Percentiles rank a stretch among this genome's conserved stretches.
phyloP scores from a whole-genome alignment of 2,797 vertebrate genomes.

The Tamandua tetradactyla region DNA sequence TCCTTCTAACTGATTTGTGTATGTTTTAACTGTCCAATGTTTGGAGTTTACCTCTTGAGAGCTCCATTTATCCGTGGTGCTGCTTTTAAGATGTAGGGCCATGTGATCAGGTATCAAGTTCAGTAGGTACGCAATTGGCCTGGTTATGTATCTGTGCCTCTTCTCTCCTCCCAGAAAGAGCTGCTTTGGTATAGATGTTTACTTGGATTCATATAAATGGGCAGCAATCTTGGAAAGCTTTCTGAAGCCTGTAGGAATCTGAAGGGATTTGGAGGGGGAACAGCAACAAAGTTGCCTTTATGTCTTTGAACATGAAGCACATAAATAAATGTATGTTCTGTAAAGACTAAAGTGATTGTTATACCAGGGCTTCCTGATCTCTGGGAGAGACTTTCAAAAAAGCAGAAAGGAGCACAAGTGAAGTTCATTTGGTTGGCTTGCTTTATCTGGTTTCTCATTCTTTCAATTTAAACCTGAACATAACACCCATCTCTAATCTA shows the following conservation, averaged over 20 bases:
- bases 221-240: conserved; percentile 71
- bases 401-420: conserved; percentile 67
- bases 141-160: conserved; percentile 61
- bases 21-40: rapidly evolving
- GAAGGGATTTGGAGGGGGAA: conserved; percentile 39
- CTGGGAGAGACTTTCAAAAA: conserved; percentile 57
- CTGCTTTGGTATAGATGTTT: conserved; percentile 78
- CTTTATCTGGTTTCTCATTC: conserved; percentile 70
- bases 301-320: conserved; percentile 70
- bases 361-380: conserved; percentile 80
- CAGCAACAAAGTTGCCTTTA: conserved; percentile 64
- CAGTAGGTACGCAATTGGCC: background rate
- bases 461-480: conserved; percentile 65
- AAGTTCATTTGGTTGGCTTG: conserved; percentile 66
- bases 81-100: conserved; percentile 12
- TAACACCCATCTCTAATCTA: conserved; percentile 20
- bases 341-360: conserved; percentile 74
- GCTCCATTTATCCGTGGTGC: conserved; percentile 49
- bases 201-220: conserved; percentile 68
- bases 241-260: conserved; percentile 61
- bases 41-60: conserved; percentile 64
- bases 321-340: conserved; percentile 66
- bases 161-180: conserved; percentile 77
- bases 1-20: background rate
- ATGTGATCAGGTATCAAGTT: background rate